phyloP scores from a whole-genome alignment of 1,140 invertebrate species.

The Thaumatotibia leucotreta region DNA sequence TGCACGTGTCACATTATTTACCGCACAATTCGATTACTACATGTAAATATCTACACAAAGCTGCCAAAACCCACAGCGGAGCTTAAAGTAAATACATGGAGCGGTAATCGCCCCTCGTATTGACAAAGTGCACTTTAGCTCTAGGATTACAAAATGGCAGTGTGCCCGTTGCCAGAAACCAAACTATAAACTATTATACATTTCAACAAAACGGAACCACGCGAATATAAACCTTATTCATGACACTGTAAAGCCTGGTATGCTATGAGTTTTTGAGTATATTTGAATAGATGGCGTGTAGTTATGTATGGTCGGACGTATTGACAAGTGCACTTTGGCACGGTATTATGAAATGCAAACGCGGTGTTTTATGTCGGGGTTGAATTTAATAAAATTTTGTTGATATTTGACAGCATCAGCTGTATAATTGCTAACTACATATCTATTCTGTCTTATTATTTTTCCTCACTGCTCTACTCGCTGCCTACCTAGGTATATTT shows the following conservation, averaged over 20 bases:
- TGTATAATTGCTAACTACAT: no score
- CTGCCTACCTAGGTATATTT: no score
- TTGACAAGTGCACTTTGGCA: slow-evolving; percentile 54
- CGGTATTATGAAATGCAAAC: slow-evolving; percentile 41
- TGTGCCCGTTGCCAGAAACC: slow-evolving; percentile 25
- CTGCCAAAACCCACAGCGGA: background rate
- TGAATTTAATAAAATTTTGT: background rate
- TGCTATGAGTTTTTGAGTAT: slow-evolving; percentile 15
- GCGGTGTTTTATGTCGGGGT: slow-evolving; percentile 31
- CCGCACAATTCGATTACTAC: background rate
- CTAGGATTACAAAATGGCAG: slow-evolving; percentile 66
- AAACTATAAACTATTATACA: slow-evolving; percentile 32
- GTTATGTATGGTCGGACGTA: slow-evolving; percentile 24
- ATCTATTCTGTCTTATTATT: no score
- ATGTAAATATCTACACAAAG: background rate
- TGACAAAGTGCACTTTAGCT: slow-evolving; percentile 55
- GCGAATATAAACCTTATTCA: slow-evolving; percentile 23
- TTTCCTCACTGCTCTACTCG: no score
- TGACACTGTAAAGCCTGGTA: slow-evolving; percentile 11
- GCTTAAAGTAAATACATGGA: slow-evolving; percentile 12
- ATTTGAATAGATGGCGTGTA: slow-evolving; percentile 46
- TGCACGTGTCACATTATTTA: background rate
- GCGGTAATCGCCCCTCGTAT: slow-evolving; percentile 35
- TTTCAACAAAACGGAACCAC: background rate
- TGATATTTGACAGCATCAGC: no score